Conservation (phyloP, 2,797 vertebrate species). For the Phalanger gymnotis region DNA sequence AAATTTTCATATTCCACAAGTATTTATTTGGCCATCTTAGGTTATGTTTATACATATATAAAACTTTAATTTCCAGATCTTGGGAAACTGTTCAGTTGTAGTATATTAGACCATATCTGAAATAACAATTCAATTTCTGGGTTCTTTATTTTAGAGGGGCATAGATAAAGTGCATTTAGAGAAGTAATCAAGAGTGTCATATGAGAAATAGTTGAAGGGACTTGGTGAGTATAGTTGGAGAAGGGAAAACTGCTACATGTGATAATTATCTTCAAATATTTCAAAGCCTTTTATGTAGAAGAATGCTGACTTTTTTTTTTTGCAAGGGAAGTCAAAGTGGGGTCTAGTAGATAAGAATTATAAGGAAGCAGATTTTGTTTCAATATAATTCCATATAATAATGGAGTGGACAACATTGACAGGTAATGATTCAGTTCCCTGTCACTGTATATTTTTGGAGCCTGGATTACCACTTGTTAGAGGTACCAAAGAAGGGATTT, state of each 20-base stretch:
- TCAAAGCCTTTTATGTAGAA: background rate
- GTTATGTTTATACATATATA: background rate
- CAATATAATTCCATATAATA: background rate
- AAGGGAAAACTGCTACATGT: background rate
- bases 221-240: background rate
- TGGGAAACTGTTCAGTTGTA: background rate
- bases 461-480: background rate
- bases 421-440: background rate
- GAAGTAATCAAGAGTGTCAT: background rate
- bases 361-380: background rate
- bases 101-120: background rate
- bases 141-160: background rate
- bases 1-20: background rate
- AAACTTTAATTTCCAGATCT: background rate
- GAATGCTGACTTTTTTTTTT: background rate
- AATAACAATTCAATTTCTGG: background rate
- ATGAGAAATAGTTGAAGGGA: background rate
- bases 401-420: background rate
- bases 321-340: background rate
- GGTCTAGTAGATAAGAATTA: background rate
- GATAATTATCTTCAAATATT: background rate
- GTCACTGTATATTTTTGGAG: background rate
- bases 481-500: too few relatives aligned
- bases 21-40: background rate
- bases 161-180: background rate